Evolutionary conservation across 2,113 vertebrate genomes (phyloP).

Genomic region (Morone saxatilis): DNA sequence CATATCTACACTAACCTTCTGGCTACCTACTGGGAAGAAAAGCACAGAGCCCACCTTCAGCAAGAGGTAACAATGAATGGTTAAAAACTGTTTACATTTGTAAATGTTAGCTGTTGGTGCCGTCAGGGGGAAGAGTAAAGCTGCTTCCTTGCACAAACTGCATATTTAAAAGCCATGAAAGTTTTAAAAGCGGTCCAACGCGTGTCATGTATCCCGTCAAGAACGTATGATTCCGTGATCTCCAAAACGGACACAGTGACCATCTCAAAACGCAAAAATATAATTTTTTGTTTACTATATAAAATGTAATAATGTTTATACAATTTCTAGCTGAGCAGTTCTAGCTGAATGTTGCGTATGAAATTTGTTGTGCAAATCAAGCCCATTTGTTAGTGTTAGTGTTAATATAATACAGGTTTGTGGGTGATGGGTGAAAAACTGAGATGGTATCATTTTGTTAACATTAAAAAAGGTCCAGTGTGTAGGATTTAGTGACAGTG

Average conservation of each 20-base stretch:
- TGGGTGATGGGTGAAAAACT: neutral
- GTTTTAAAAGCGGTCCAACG: neutral
- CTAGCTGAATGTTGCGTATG: too few relatives aligned
- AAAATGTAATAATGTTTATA: too few relatives aligned
- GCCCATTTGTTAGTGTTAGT: neutral
- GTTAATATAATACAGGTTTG: neutral
- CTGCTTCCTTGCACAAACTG: neutral
- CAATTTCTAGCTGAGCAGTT: too few relatives aligned
- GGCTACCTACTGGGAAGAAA: too few relatives aligned
- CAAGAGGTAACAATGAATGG: too few relatives aligned
- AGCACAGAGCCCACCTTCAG: too few relatives aligned
- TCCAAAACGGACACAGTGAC: neutral
- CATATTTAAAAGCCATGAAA: neutral
- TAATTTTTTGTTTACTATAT: too few relatives aligned
- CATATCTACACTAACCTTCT: too few relatives aligned
- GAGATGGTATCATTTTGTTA: neutral
- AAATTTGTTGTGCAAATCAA: too few relatives aligned
- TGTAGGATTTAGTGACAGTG: too few relatives aligned
- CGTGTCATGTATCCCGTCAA: neutral
- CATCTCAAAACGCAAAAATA: neutral
- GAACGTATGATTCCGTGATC: neutral
- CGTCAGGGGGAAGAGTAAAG: neutral
- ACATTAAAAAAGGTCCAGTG: too few relatives aligned
- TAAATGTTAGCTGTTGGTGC: neutral
- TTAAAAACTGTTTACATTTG: too few relatives aligned